Evolutionary conservation across 2,113 vertebrate species (phyloP).

Genomic region (Trichomycterus rosablanca): DNA sequence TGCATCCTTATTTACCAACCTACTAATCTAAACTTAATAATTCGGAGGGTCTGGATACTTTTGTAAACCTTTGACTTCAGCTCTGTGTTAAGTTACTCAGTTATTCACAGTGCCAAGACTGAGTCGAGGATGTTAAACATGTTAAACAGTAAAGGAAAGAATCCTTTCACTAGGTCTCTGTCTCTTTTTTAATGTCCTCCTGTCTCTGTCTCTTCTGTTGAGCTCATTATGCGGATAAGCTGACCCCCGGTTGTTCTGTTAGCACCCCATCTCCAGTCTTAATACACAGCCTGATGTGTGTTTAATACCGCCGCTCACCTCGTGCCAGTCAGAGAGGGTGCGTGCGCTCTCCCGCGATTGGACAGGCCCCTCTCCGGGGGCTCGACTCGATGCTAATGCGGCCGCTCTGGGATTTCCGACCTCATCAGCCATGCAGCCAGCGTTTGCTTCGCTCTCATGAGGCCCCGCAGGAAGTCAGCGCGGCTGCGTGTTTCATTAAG

Average conservation of each 20-base stretch:
- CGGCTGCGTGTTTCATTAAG: constrained; percentile 34
- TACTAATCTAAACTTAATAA: too few species aligned
- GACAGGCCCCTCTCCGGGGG: constrained; percentile 58
- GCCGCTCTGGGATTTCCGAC: constrained; percentile 37
- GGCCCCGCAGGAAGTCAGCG: constrained; percentile 24
- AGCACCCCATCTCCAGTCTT: constrained; percentile 56
- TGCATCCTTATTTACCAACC: too few species aligned
- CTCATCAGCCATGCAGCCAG: constrained; percentile 51
- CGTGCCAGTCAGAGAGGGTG: constrained; percentile 62
- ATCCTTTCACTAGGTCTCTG: not conserved
- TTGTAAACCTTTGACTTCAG: too few species aligned
- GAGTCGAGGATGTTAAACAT: too few species aligned
- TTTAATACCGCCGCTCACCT: constrained; percentile 67
- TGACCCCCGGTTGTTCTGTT: constrained; percentile 59
- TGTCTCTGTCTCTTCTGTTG: not conserved
- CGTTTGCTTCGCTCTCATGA: constrained; percentile 40
- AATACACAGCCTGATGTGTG: constrained; percentile 63
- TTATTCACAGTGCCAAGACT: too few species aligned
- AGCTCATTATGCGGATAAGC: constrained; percentile 60
- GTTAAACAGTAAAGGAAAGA: too few species aligned
- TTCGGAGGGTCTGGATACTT: too few species aligned
- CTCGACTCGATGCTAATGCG: constrained; percentile 63
- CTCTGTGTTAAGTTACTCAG: too few species aligned
- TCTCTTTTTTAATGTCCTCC: not conserved
- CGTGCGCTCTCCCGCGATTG: constrained; percentile 63